phyloP scores from a whole-genome alignment of 1,140 invertebrate genomes.

The Mycetomoellerius zeteki region DNA sequence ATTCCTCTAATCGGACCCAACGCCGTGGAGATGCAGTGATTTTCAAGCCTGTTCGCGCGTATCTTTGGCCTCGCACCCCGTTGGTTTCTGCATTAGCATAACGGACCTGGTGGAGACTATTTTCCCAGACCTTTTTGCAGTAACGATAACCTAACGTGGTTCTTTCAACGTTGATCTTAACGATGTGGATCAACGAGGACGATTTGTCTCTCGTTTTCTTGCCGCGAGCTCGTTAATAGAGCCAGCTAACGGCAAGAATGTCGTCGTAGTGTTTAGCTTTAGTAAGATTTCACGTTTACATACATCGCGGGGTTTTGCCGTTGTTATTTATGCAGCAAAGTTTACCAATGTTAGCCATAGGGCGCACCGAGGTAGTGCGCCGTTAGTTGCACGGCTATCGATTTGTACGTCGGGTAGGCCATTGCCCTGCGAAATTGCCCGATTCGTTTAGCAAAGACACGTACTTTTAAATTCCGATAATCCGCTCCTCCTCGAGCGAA shows the following conservation, averaged over 20 bases:
- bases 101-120: slow-evolving; percentile 45
- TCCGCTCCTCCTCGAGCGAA: not conserved
- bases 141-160: slow-evolving; percentile 14
- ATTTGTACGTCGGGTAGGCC: slow-evolving; percentile 52
- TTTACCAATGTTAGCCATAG: slow-evolving; percentile 41
- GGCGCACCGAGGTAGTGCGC: slow-evolving; percentile 25
- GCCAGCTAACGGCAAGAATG: not conserved
- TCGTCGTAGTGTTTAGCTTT: not conserved
- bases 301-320: not conserved
- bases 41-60: slow-evolving; percentile 43
- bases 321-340: slow-evolving; percentile 46
- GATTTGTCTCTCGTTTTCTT: slow-evolving; percentile 30
- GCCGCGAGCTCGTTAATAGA: slow-evolving; percentile 13
- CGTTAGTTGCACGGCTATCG: slow-evolving; percentile 49
- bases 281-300: slow-evolving; percentile 26
- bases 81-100: slow-evolving; percentile 57
- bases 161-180: slow-evolving; percentile 34
- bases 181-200: slow-evolving; percentile 23
- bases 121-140: slow-evolving; percentile 42
- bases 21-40: slow-evolving; percentile 38
- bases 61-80: slow-evolving; percentile 21
- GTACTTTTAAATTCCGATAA: slow-evolving; percentile 10
- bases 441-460: slow-evolving; percentile 46
- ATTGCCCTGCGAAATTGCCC: slow-evolving; percentile 47
- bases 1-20: slow-evolving; percentile 68